Evolutionary conservation across 1,140 invertebrate species (phyloP), one percentile per base, ranked within the genome.

Genomic region (Brachionus plicatilis): DNA sequence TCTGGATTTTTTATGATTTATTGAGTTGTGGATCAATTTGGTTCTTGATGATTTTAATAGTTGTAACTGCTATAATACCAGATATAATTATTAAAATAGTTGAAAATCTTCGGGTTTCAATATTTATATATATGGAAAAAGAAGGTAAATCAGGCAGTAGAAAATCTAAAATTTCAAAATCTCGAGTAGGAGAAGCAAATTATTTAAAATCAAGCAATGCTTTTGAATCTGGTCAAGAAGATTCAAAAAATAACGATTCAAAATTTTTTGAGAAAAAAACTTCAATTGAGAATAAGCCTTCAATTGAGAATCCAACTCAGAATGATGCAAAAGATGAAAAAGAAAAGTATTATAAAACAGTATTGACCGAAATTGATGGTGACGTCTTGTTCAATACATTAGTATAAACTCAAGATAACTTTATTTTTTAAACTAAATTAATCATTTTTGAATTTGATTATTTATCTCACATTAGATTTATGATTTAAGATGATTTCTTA

Each of bases 1-100:
- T 41, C 24, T 80, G 76, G 76, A 80, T 80, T 17, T 80, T 80
- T 41, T 60, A 80, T 65, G 76, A 80, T 41, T 7, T 80, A 8
- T 33, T 80, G 0, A 41, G 76, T 17, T 37, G 76, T 80, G 47
- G 76, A 9, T 56, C 76, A 8, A 65, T 80, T 53, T 80, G 76
- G 76, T 65, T 80, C 11, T 12, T 56, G n/a, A 56, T 80, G n/a
- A 53, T 80, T 33, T n/a, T 80, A 50, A 80, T 29, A 9, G 47
- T 80, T 37, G 50, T 80, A 37, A 41, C 76, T 8, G 76, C 76
- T 8, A 33, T 56, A 12, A 14, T 80, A 41, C 76, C 76, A 12
- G 76, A 80, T 27, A 33, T 80, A 4, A 53, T 80, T 37, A 53
- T 72, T n/a, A 41, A 43, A 41, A 37, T 72, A 72, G 43, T 72